Percentiles rank a stretch among this genome's conserved stretches.
Evolutionary conservation across 2,888 invertebrate genomes (phyloP).

Genomic region (Itoplectis maculator): DNA sequence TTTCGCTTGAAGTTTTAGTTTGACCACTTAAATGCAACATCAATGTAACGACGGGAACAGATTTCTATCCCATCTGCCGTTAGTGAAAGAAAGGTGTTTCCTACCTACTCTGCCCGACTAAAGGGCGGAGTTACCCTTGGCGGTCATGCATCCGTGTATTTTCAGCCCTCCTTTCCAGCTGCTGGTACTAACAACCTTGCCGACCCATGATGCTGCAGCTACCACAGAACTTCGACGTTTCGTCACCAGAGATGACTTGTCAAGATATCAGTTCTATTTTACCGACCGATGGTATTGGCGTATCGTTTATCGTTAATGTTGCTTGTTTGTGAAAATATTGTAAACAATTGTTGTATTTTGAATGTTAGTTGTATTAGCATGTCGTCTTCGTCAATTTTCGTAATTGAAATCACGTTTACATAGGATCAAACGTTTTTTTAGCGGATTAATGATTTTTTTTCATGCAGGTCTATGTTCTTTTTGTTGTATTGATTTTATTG

Average conservation of each 20-base stretch:
- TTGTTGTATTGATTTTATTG: background rate
- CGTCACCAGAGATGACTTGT: background rate
- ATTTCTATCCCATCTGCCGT: conserved; percentile 1
- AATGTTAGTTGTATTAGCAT: background rate
- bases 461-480: background rate
- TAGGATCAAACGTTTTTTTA: background rate
- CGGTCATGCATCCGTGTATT: background rate
- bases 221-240: background rate
- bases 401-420: background rate
- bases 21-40: background rate
- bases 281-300: background rate
- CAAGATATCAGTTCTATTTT: background rate
- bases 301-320: conserved; percentile 11
- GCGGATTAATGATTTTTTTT: background rate
- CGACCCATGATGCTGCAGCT: background rate
- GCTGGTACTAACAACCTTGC: background rate
- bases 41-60: background rate
- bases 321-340: conserved; percentile 5
- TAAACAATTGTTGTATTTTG: background rate
- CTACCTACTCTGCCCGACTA: background rate
- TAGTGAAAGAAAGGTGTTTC: background rate
- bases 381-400: background rate
- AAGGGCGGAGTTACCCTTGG: background rate
- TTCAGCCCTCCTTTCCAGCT: conserved; percentile 21
- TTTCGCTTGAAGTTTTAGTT: background rate